A percentile compares a stretch with the other conserved stretches of the same genome.
These are phyloP conservation scores for Pipistrellus nathusii DNA, from an alignment of 2,797 vertebrate species.

Conservation along the genomic window DNA sequence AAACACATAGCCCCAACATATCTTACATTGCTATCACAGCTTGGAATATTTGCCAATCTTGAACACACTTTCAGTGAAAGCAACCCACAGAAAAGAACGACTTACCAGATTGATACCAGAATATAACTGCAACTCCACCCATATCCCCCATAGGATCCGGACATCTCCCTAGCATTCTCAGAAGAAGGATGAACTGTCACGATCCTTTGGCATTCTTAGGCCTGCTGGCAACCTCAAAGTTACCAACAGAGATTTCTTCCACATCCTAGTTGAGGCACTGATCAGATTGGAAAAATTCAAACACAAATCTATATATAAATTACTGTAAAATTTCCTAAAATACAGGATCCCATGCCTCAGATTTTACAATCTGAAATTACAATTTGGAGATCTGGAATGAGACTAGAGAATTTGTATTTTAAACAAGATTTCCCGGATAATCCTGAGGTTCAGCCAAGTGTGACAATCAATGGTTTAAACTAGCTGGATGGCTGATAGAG, in stretches of 20 bases:
- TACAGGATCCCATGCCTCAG: not conserved
- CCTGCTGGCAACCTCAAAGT: not conserved
- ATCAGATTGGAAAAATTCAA: not conserved
- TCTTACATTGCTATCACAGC: not conserved
- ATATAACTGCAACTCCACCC: slow-evolving; percentile 38
- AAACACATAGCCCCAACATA: not conserved
- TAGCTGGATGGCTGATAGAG: not conserved
- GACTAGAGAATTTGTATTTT: not conserved
- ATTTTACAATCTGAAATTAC: slow-evolving; percentile 21
- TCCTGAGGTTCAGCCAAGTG: not conserved
- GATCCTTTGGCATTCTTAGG: not conserved
- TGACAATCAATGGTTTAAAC: slow-evolving; percentile 45
- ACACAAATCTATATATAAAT: not conserved
- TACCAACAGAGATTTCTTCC: not conserved
- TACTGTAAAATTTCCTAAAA: not conserved
- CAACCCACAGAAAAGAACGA: not conserved
- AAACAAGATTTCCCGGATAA: not conserved
- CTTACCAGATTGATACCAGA: not conserved
- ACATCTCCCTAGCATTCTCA: not conserved
- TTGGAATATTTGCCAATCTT: not conserved
- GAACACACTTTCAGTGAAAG: not conserved
- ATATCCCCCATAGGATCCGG: slow-evolving; percentile 46
- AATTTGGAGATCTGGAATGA: not conserved
- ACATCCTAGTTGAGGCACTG: not conserved
- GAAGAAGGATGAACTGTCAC: not conserved